These are phyloP conservation scores for Ganaspis sp. DNA, from an alignment of 1,140 invertebrate species.

Conservation along the genomic window DNA sequence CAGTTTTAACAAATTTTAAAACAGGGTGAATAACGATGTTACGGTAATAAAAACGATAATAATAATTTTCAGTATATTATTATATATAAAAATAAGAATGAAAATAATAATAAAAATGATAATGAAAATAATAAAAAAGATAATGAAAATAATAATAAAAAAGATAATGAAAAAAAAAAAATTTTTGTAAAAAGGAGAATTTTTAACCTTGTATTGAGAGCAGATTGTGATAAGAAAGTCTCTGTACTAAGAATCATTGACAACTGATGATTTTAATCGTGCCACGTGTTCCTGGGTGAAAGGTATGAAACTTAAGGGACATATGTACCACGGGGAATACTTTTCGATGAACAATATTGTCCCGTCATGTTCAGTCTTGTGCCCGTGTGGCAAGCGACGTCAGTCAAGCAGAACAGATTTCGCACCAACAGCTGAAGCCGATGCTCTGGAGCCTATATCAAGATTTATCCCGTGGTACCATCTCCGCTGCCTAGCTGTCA, in stretches of 20 bases:
- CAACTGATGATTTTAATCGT: slow-evolving; percentile 1
- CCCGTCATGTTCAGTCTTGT: slow-evolving; percentile 47
- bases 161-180: too few species aligned
- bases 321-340: neutral
- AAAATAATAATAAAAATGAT: too few species aligned
- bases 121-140: too few species aligned
- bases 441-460: slow-evolving; percentile 37
- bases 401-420: slow-evolving; percentile 43
- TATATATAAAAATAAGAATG: too few species aligned
- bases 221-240: too few species aligned
- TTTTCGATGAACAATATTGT: slow-evolving; percentile 33
- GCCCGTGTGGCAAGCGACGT: slow-evolving; percentile 28
- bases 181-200: too few species aligned
- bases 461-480: slow-evolving; percentile 54
- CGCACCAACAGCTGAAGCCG: slow-evolving; percentile 46
- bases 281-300: slow-evolving; percentile 2
- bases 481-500: slow-evolving; percentile 60
- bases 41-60: too few species aligned
- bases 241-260: neutral
- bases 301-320: slow-evolving; percentile 20
- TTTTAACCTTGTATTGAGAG: too few species aligned
- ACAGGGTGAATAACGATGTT: neutral
- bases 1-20: neutral
- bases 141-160: too few species aligned
- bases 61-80: too few species aligned